These are phyloP conservation scores for Rhinogobio ventralis DNA, from an alignment of 2,797 vertebrate genomes.

Conservation along the genomic window DNA sequence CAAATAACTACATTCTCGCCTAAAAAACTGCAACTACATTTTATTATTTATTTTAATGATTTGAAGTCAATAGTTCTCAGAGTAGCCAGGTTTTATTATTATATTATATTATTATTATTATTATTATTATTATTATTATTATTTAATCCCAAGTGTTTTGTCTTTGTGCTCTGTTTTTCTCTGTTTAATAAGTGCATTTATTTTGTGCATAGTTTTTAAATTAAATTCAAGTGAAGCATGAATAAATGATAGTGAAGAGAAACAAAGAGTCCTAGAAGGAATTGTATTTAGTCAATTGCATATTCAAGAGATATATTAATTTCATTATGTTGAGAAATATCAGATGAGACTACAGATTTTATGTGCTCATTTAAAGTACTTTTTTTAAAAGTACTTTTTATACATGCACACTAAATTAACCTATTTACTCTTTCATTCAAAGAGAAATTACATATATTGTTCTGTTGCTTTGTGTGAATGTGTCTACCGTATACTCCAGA, in stretches of 20 bases:
- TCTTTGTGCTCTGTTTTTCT: conserved; percentile 22
- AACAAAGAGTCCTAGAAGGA: conserved; percentile 28
- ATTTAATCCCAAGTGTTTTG: neutral
- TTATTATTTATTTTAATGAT: too few relatives aligned
- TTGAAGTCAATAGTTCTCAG: neutral
- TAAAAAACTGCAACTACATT: too few relatives aligned
- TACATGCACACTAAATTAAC: neutral
- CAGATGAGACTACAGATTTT: neutral
- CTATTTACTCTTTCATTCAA: neutral
- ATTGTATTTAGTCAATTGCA: conserved; percentile 17
- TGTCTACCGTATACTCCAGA: neutral
- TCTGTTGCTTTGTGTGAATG: neutral
- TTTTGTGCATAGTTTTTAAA: conserved; percentile 41
- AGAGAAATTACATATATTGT: neutral
- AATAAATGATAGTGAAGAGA: conserved; percentile 42
- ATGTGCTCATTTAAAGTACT: neutral
- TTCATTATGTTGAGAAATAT: conserved; percentile 23
- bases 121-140: neutral
- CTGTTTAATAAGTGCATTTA: conserved; percentile 39
- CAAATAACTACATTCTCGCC: too few relatives aligned
- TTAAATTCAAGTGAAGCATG: conserved; percentile 52
- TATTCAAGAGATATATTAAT: conserved; percentile 47
- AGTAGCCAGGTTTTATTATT: neutral
- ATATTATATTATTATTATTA: too few relatives aligned
- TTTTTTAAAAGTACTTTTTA: neutral